These are phyloP conservation scores for Clistopyga incitator DNA, from an alignment of 2,888 invertebrate species.

Conservation along the genomic window DNA sequence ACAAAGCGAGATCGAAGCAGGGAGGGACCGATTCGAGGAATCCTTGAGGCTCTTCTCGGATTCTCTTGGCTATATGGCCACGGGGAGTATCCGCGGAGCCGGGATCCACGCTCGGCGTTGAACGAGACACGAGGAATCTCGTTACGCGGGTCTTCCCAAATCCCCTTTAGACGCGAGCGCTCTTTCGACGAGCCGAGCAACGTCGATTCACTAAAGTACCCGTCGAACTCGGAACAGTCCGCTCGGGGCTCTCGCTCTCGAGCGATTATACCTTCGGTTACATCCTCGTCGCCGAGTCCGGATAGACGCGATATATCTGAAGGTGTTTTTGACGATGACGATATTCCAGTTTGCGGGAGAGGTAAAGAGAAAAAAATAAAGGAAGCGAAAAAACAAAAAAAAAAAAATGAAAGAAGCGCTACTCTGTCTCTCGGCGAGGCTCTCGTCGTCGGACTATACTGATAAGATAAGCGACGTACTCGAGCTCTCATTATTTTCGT, in stretches of 20 bases:
- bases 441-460: constrained; percentile 46
- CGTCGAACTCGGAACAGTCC: constrained; percentile 44
- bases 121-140: constrained; percentile 70
- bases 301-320: neutral
- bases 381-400: constrained; percentile 1
- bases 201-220: constrained; percentile 54
- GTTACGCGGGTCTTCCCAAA: constrained; percentile 70
- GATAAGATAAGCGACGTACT: constrained; percentile 64
- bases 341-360: constrained; percentile 54
- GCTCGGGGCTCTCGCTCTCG: constrained; percentile 33
- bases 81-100: constrained; percentile 33
- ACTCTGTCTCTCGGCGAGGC: constrained; percentile 32
- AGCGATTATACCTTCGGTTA: constrained; percentile 43
- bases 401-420: constrained; percentile 16
- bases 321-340: constrained; percentile 38
- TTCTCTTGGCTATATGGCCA: constrained; percentile 53
- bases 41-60: constrained; percentile 67
- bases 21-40: constrained; percentile 67
- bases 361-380: constrained; percentile 1
- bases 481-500: constrained; percentile 57
- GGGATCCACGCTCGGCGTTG: constrained; percentile 64
- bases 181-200: constrained; percentile 30
- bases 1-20: constrained; percentile 58
- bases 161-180: constrained; percentile 64
- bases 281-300: constrained; percentile 9